Evolutionary conservation across 1,140 invertebrate genomes (phyloP), one percentile per base, ranked within the genome.

Genomic region (Meloidogyne exigua): DNA sequence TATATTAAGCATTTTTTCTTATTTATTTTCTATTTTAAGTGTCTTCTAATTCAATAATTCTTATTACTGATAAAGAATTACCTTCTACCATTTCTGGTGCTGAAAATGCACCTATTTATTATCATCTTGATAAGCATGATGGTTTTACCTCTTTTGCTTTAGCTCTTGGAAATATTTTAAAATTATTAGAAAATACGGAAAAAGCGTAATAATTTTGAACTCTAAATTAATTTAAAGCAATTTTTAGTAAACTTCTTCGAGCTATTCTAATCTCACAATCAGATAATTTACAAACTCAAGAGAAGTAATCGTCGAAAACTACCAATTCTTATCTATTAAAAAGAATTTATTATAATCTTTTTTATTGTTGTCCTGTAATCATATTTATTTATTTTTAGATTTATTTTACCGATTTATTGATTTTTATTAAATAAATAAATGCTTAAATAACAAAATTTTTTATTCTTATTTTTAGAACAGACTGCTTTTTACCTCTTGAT

Each of bases 61-160:
- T 73, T 62, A 11, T 23, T 62, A 25, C 72, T 36, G 72, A 73
- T 13, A 73, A 73, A n/a, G 23, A 73, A 13, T 26, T 73, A 15
- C 44, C 72, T 28, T n/a, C 21, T 9, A 65, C 26, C 15, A 23
- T 73, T 64, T 9, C 11, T 11, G 23, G 28, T 13, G 1, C 26
- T 36, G 57, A 73, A n/a, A 3, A 42, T 36, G 11, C 11, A n/a
- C 65, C 18, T 21, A 13, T 65, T 21, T 26, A 42, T 21, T 73
- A 62, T 65, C 42, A 73, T 28, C 62, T 73, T 44, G 72, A 73
- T 65, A 73, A 73, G 21, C 49, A 73, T 64, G 72, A 73, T 36
- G 72, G 72, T 23, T 73, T 73, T 65, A 73, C 57, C 28, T 62
- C 72, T 13, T 64, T 28, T n/a, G 57, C 72, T 23, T 64, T 65